Base-by-base conservation (phyloP, 2,888 invertebrate genomes). In the Erebia ligea region DNA sequence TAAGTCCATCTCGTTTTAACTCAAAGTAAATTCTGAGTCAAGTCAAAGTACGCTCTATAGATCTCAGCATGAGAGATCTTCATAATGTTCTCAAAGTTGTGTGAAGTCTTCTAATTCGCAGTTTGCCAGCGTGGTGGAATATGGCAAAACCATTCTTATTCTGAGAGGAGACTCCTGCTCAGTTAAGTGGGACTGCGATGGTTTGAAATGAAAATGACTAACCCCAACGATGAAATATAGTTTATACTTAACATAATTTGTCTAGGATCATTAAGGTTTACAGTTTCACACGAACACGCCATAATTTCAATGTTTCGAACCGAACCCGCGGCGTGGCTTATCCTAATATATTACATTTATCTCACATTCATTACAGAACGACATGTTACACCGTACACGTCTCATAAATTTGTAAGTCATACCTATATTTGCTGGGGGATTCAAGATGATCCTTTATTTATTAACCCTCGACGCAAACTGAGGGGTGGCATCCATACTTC, bases 341-440 rank as follows among this genome's bases (percentile, higher is more conserved):
- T 61, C 63, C 58, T 75, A 74, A 75, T 76, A 73, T 75, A 75
- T 71, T 67, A 71, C 68, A 65, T 68, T 69, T 62, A 69, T 71
- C 69, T 70, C 67, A 63, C 61, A 69, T 68, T 73, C 72, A 71
- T 73, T 75, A 71, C 63, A 59, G 54, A 54, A 66, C 56, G 66
- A 66, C 67, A 72, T 66, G 63, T 64, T 68, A 66, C 58, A 67
- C 50, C 42, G 68, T 54, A 62, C 21, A 61, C 45, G 57, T 62
- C 68, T 54, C 70, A 58, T 72, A 72, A 72, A 68, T 72, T 72
- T 72, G 61, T 56, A 57, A 65, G 21, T 62, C 65, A 65, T 59
- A 54, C 66, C 64, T 58, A 72, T 48, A 21, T 62, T 62, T 21
- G 13, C 5, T 19, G 15, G 9, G 17, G 42, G 61, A 61, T 61